Evolutionary conservation across 2,888 invertebrate species (phyloP), one percentile per base, ranked within the genome.

Genomic region (Monochamus alternatus): DNA sequence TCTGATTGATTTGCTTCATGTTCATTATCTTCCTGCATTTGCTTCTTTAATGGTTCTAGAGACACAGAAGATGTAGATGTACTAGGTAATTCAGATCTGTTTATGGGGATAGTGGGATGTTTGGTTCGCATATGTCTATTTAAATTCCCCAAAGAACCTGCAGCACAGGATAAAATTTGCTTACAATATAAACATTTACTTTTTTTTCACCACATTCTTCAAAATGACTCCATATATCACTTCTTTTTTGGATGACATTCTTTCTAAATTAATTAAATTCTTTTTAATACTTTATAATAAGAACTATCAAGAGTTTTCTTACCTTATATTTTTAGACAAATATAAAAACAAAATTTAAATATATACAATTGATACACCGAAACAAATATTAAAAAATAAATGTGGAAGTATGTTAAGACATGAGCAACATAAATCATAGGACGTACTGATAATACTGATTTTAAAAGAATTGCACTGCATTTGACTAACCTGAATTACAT

Each of bases 91-190:
- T 55, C 14, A 55, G 55, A 55, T 60, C 60, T 38, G 31, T 10
- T 32, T 12, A 60, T 60, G 3, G 60, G 38, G 31, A 60, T 60
- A 5, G 32, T 38, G 5, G 38, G 12, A 60, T 31, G 60, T 32
- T 60, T 60, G 12, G 31, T 60, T 38, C 60, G 30, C 60, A 60
- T 60, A 10, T 60, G 60, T 60, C 60, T 60, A 60, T 31, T 38
- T 32, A 60, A 38, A 38, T 60, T 60, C 12, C 60, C 60, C 12
- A 38, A 32, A 0, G 60, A 60, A 60, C 60, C 60, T 9, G 12
- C 60, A 31, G 60, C 32, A 32, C 32, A 31, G 2, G 32, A 32
- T 9, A 60, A n/a, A 32, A 60, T 60, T 60, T 60, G 60, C 31
- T 10, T 32, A 12, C 60, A 60, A 31, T 60, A 60, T 9, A 38